Base-by-base conservation (phyloP, 2,797 vertebrate genomes). In the Leptoclinus maculatus region DNA sequence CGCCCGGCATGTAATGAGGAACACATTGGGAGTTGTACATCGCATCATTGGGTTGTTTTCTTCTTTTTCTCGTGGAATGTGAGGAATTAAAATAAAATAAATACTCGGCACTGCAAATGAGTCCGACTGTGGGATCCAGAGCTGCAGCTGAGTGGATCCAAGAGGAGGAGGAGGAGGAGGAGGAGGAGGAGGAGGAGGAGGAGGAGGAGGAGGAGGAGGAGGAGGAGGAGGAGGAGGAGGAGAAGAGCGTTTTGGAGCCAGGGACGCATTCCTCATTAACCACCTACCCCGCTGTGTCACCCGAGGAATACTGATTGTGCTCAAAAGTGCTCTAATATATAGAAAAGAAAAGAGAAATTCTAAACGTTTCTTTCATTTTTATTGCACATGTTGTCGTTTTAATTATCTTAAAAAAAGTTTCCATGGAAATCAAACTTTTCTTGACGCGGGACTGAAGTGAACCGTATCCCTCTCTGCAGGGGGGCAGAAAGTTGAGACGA, bases 1-100 rank as follows among this genome's bases (percentile, higher is more conserved):
- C 63, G 80, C 63, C 70, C 79, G 87, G 76, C 86, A 79, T 86
- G 80, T 97, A 96, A 97, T 96, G 94, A 95, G 93, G 96, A 97
- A 96, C 97, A 97, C 94, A 96, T 96, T 7, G 95, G 93, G 93
- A 90, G 87, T 79, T 92, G 72, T 74, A 83, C 89, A 89, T 91
- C 89, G 71, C 92, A 87, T 87, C 90, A 76, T 93, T 93, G 41
- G 41, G 41, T 38, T 38, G 14, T 91, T 88, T 81, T 92, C 93
- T 94, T 82, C 80, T 81, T 92, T 93, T 94, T 82, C 80, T 66
- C 82, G 80, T 83, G 93, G 95, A 95, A 95, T 93, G 87, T 88
- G 68, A 57, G 78, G 60, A 84, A 88, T 88, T 84, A 83, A 91
- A 82, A 65, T 13, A 92, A 95, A 94, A 90, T 78, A 54, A 59